Percentiles rank a stretch among this genome's conserved stretches.
phyloP scores from a whole-genome alignment of 2,797 vertebrate species.

The Vireo griseus region DNA sequence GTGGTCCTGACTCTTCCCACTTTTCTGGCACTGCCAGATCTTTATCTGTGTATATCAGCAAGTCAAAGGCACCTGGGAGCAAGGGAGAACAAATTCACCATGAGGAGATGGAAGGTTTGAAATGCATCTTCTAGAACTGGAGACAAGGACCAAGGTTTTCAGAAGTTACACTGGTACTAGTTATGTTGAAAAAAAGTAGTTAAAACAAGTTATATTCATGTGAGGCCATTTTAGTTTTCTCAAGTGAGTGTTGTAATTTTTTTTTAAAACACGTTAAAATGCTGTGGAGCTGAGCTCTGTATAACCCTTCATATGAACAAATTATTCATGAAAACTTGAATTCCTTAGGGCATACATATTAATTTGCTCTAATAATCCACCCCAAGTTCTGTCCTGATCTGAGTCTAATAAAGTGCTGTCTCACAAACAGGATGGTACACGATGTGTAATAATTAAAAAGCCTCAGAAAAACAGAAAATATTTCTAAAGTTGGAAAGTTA shows the following conservation, averaged over 20 bases:
- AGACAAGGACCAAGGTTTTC: neutral
- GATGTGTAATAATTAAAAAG: neutral
- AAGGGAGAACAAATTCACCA: neutral
- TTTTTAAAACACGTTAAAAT: neutral
- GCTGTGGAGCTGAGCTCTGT: neutral
- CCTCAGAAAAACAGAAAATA: neutral
- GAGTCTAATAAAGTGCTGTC: neutral
- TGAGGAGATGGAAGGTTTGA: neutral
- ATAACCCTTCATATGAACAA: neutral
- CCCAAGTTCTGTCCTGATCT: neutral
- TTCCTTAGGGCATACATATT: neutral
- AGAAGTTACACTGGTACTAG: neutral
- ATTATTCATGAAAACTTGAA: neutral
- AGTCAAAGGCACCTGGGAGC: slow-evolving; percentile 89
- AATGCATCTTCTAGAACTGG: neutral
- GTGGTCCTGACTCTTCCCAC: slow-evolving; percentile 95
- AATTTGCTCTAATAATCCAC: neutral
- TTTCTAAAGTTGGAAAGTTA: neutral
- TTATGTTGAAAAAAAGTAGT: neutral
- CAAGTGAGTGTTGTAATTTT: neutral
- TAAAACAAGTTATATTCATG: neutral
- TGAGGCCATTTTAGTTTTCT: neutral
- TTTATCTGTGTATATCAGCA: slow-evolving; percentile 95
- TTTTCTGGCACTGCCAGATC: slow-evolving; percentile 89
- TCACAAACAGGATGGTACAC: neutral